Evolutionary conservation across 2,888 invertebrate genomes (phyloP), one percentile per base, ranked within the genome.

Genomic region (Leptodirus hochenwartii): DNA sequence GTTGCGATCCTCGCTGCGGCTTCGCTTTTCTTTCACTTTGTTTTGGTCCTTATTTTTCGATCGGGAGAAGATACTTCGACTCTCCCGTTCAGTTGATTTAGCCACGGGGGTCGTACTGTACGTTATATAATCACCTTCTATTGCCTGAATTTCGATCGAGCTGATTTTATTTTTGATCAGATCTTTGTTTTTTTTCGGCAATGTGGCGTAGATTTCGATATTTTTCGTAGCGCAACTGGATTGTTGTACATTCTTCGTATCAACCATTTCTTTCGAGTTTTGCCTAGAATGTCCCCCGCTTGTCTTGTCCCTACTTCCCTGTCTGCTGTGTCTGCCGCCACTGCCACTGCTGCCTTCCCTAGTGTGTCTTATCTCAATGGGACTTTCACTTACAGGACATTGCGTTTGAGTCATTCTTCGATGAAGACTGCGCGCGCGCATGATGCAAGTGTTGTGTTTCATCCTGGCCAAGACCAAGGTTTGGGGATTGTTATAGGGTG

Each of bases 361-460:
- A 20, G 72, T 75, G 38, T 76, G 74, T 37, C 73, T 59, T 28
- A 66, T 63, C 46, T 74, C 74, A 31, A 68, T 64, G 5, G 53
- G 50, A 30, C 57, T 49, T 17, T 74, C 69, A 47, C 70, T 69
- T 9, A 35, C 27, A 9, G 39, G 40, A 24, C 36, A 40, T 34
- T 47, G 48, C 4, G 47, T 47, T 33, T 77, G 74, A 1, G 78
- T 63, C 52, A 84, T 74, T 37, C 81, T 63, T 11, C 84, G 66
- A 44, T 88, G 85, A 12, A 90, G 63, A 46, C 81, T 81, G 30
- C 88, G 66, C 0, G 84, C 78, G 30, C 88, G 66, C 81, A 91
- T 85, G 1, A 91, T 78, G 47, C 90, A 91, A 4, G 87, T 82
- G 44, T 88, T 90, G 53, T 90, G 88, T 50, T 88, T 90, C 81